These are phyloP conservation scores for Halcyon chelicuti DNA, from an alignment of 2,797 vertebrate species.

Conservation along the genomic window DNA sequence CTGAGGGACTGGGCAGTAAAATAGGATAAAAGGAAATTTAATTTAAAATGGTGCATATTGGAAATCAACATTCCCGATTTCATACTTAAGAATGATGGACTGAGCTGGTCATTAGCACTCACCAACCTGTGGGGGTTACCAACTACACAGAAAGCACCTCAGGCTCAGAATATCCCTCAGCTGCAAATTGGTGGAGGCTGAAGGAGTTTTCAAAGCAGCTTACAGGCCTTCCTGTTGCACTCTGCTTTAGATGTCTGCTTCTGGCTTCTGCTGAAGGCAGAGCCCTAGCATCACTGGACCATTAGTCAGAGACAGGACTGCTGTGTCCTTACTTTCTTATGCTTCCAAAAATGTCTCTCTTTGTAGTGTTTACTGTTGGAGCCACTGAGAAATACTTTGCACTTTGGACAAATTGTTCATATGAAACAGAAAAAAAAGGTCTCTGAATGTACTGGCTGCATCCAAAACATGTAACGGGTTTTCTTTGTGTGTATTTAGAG, in stretches of 20 bases:
- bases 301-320: background rate
- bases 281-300: background rate
- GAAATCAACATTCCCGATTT: background rate
- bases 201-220: background rate
- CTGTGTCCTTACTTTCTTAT: background rate
- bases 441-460: slow-evolving; percentile 21
- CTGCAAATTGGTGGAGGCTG: background rate
- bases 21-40: background rate
- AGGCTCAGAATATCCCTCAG: background rate
- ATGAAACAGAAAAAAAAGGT: slow-evolving; percentile 8
- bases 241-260: background rate
- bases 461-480: background rate
- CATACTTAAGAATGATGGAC: background rate
- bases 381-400: background rate
- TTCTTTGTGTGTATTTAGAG: slow-evolving; percentile 11
- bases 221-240: background rate
- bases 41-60: background rate
- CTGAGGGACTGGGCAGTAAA: background rate
- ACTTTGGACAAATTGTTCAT: background rate
- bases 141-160: background rate
- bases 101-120: background rate
- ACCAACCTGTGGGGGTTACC: background rate
- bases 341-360: slow-evolving; percentile 14
- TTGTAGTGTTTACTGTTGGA: background rate
- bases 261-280: background rate